Base-by-base conservation (phyloP, 2,888 invertebrate species). In the Labia minor region DNA sequence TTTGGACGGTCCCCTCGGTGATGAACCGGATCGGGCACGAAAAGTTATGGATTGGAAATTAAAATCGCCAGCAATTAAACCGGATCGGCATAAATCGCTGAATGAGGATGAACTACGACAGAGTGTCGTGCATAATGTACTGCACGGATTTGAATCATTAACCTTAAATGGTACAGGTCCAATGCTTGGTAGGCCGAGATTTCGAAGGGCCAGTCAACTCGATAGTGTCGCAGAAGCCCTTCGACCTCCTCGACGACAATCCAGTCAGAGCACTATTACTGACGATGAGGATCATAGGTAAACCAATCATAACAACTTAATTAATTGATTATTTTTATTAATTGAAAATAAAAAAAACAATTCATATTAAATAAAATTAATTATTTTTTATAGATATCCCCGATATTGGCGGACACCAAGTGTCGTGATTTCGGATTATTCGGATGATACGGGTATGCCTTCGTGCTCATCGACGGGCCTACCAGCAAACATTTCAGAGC, bases 371-470 rank as follows among this genome's bases (percentile, higher is more conserved):
- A n/a, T n/a, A n/a, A n/a, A n/a, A n/a, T n/a, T n/a, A n/a, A n/a
- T n/a, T n/a, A n/a, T n/a, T n/a, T n/a, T n/a, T n/a, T 10, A 49
- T 14, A 49, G 49, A 49, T 49, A 49, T 14, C 26, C 67, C 64
- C 18, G 68, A 2, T 89, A 86, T 73, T 88, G 89, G 77, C 79
- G 91, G 68, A 90, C 91, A 0, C 92, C 92, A 0, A 91, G 91
- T 67, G 91, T 92, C 63, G 90, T 92, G 1, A 90, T 92, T 61
- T 91, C 90, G 74, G 92, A 92, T 76, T 91, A 91, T 74, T 90
- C 90, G 0, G 91, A 91, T 73, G 90, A 86, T 73, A 49, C 49
- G 3, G 49, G 49, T 2, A 71, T 78, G 26, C 77, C 68, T 10
- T 70, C 70, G 20, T 71, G 72, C 20, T 78, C 67, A 82, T 82